Evolutionary conservation across 37 sponge, comb jelly and placozoan genomes (phyloP).

Genomic region (Aphrocallistes beatrix): DNA sequence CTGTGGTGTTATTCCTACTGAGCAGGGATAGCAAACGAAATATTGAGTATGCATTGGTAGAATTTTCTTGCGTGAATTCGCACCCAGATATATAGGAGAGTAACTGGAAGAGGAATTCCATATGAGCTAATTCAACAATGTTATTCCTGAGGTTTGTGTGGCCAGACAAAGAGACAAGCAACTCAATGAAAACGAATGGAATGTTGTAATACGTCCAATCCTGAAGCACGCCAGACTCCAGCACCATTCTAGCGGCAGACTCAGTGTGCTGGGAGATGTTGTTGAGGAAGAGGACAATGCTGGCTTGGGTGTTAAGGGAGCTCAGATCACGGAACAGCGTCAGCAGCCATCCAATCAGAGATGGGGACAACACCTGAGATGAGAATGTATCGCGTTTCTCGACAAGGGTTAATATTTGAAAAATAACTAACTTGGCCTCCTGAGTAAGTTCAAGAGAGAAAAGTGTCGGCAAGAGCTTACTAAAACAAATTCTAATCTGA

Average conservation of each 20-base stretch:
- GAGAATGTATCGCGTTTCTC: neutral
- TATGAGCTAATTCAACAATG: neutral
- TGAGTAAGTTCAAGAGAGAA: neutral
- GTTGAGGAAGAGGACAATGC: neutral
- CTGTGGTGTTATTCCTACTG: neutral
- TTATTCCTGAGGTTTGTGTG: neutral
- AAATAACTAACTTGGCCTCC: neutral
- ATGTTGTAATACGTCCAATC: neutral
- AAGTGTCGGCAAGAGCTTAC: neutral
- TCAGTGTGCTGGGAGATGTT: neutral
- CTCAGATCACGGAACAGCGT: neutral
- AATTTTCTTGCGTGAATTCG: neutral
- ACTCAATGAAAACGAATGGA: neutral
- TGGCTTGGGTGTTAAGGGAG: neutral
- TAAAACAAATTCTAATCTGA: neutral
- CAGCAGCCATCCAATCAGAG: neutral
- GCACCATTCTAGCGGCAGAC: neutral
- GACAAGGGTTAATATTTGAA: neutral
- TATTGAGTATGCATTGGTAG: too few species aligned
- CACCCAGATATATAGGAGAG: neutral
- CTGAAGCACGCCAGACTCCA: neutral
- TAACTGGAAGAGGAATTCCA: neutral
- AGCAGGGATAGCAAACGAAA: slow-evolving; percentile 5
- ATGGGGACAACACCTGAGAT: neutral
- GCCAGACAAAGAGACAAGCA: neutral